Base-by-base conservation (phyloP, 2,797 vertebrate genomes). In the Lagodon rhomboides region DNA sequence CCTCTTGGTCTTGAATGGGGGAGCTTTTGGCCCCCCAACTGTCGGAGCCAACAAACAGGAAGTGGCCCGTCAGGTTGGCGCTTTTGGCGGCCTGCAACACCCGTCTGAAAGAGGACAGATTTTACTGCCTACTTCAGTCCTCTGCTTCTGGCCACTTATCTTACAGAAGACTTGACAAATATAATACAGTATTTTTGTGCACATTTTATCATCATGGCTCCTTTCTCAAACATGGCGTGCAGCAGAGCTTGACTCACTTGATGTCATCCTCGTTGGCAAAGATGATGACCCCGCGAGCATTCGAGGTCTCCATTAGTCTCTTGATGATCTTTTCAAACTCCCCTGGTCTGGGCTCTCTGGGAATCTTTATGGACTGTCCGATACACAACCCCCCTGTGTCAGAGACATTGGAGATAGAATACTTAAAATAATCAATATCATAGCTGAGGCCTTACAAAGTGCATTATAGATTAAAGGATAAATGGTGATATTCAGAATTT, bases 221-320 rank as follows among this genome's bases (percentile, higher is more conserved):
- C 1, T 22, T 46, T 53, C 43, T 47, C n/a, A 58, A 10, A 38
- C 15, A 17, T 3, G 9, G 4, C 1, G 8, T 22, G 53, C 23
- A 54, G 63, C 20, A 34, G 55, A 85, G 27, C 18, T 72, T 7
- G 25, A 92, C 95, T 95, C 80, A 98, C 98, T 96, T 97, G 92
- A 98, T 98, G 91, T 99, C 97, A 0, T 99, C 98, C 91, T 98
- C 98, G 0, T 96, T 97, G 82, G 98, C 98, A 20, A 99, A 99
- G 68, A 98, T 97, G 66, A 99, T 97, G 60, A 99, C 96, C 4
- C 96, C 97, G 0, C 98, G 95, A 25, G 98, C 98, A 0, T 97
- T 98, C 0, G 97, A 96, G 0, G 97, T 98, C 93, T 99, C 98
- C 96, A 98, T 97, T 12, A 98, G 93, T 63, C 97, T 95, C 84